Evolutionary conservation across 2,113 vertebrate species (phyloP).

Genomic region (Delphinus delphis): DNA sequence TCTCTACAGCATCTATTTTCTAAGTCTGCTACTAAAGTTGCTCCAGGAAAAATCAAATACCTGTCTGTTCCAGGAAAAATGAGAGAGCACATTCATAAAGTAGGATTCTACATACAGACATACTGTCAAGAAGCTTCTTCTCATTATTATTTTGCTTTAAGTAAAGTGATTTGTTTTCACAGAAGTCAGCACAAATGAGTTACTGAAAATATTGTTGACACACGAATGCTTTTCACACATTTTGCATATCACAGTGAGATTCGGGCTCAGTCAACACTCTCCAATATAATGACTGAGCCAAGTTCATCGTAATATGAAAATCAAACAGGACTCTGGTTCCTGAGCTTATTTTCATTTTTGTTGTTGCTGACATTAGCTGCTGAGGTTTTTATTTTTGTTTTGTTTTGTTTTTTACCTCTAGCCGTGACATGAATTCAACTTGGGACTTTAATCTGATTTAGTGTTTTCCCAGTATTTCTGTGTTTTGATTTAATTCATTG

Average conservation of each 20-base stretch:
- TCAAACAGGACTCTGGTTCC: too few species aligned
- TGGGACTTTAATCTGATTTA: not conserved
- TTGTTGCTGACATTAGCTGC: not conserved
- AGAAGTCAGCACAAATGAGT: not conserved
- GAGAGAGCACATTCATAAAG: not conserved
- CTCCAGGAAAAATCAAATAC: not conserved
- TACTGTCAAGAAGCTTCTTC: not conserved
- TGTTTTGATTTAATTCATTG: not conserved
- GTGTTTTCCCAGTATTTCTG: not conserved
- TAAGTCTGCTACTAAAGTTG: not conserved
- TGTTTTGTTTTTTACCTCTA: not conserved
- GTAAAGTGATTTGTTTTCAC: not conserved
- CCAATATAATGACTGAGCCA: not conserved
- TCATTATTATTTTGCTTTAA: not conserved
- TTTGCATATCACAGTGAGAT: not conserved
- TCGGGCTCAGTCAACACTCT: not conserved
- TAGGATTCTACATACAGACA: fast-evolving
- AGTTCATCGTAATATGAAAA: not conserved
- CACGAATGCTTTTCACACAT: fast-evolving
- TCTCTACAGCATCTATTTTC: not conserved
- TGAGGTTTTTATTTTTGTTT: not conserved
- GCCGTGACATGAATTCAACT: not conserved
- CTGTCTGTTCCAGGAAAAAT: not conserved
- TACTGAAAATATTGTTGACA: not conserved
- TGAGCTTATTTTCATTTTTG: not conserved